These are phyloP conservation scores for Orius laevigatus DNA, from an alignment of 1,140 invertebrate genomes.

Conservation along the genomic window DNA sequence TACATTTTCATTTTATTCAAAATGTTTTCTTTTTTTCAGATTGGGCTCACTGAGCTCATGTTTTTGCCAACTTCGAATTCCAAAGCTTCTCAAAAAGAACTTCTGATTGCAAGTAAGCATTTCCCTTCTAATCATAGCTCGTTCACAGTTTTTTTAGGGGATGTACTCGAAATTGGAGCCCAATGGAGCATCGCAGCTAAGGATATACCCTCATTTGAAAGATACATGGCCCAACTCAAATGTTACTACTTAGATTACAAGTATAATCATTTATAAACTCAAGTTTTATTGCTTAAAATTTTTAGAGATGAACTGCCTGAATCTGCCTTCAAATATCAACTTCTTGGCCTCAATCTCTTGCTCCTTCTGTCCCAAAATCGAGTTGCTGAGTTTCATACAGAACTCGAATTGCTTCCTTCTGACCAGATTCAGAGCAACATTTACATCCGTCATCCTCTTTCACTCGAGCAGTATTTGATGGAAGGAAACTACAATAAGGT, in stretches of 20 bases:
- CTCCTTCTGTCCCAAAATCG: constrained; percentile 92
- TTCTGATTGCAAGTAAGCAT: constrained; percentile 62
- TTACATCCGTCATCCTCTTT: constrained; percentile 88
- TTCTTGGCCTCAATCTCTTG: constrained; percentile 87
- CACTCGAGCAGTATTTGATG: constrained; percentile 96
- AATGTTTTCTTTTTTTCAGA: constrained; percentile 35
- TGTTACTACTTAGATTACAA: constrained; percentile 97
- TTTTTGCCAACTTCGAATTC: constrained; percentile 75
- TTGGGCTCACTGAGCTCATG: constrained; percentile 65
- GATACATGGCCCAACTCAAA: constrained; percentile 92
- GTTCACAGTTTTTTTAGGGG: constrained; percentile 34
- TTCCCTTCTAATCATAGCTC: constrained; percentile 8
- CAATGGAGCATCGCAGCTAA: constrained; percentile 83
- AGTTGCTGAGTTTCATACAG: constrained; percentile 97
- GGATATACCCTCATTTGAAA: constrained; percentile 87
- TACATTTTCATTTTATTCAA: constrained; percentile 5
- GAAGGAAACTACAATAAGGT: constrained; percentile 98
- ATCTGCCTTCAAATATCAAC: constrained; percentile 87
- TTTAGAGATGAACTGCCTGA: constrained; percentile 62
- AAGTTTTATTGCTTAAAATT: constrained; percentile 14
- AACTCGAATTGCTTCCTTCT: constrained; percentile 84
- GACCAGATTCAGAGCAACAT: constrained; percentile 85
- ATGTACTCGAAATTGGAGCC: constrained; percentile 89
- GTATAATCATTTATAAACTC: constrained; percentile 31
- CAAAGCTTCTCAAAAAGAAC: constrained; percentile 64